Conservation (phyloP, 2,888 invertebrate genomes). For the Helicoverpa assulta region DNA sequence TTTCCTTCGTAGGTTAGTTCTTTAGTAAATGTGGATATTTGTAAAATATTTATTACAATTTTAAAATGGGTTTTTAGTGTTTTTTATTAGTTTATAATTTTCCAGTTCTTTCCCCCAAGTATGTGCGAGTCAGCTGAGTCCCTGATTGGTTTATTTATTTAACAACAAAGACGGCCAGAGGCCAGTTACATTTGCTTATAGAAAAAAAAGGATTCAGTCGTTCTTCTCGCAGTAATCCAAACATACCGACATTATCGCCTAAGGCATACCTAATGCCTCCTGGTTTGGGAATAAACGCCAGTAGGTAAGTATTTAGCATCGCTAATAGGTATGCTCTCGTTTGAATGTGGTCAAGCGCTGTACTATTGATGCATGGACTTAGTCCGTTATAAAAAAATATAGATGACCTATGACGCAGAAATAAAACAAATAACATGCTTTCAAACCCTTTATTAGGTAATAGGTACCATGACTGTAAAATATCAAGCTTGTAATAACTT, state of each 20-base stretch:
- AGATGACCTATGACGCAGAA: not conserved
- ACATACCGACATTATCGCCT: too few relatives aligned
- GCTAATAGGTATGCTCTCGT: too few relatives aligned
- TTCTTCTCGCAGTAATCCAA: too few relatives aligned
- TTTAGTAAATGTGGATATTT: slow-evolving; percentile 39
- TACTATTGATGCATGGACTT: too few relatives aligned
- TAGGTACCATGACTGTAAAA: slow-evolving; percentile 57
- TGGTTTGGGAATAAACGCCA: too few relatives aligned
- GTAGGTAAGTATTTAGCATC: too few relatives aligned
- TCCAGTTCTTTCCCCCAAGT: not conserved
- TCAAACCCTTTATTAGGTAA: slow-evolving; percentile 56
- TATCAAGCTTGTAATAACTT: slow-evolving; percentile 45
- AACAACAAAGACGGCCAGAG: too few relatives aligned
- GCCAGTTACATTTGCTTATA: not conserved
- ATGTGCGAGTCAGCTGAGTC: not conserved
- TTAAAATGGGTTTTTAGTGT: slow-evolving; percentile 50
- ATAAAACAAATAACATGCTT: slow-evolving; percentile 12
- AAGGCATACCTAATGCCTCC: too few relatives aligned
- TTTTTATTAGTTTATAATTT: slow-evolving; percentile 9
- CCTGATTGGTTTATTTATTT: not conserved
- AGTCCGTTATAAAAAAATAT: too few relatives aligned
- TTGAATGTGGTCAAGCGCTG: too few relatives aligned
- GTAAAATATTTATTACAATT: slow-evolving; percentile 61
- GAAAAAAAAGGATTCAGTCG: too few relatives aligned
- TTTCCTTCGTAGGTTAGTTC: slow-evolving; percentile 43